Percentiles rank a stretch among this genome's conserved stretches.
Conservation (phyloP, 1,140 invertebrate genomes). For the Dendroctonus ponderosae region DNA sequence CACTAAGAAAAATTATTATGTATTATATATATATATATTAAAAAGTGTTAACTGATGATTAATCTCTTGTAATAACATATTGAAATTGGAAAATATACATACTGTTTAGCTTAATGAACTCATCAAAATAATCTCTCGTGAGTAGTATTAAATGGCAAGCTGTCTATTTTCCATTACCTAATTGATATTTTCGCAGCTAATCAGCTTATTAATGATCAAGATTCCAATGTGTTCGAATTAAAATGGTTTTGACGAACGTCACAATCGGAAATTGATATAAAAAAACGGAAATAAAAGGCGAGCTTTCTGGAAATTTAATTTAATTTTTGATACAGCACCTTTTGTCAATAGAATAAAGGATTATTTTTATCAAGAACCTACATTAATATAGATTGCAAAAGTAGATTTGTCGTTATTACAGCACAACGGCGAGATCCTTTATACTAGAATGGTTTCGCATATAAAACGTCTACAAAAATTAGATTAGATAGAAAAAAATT, state of each 20-base stretch:
- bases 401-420: conserved; percentile 19
- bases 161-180: conserved; percentile 13
- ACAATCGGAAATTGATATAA: conserved; percentile 24
- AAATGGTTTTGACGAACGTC: conserved; percentile 16
- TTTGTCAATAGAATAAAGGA: conserved; percentile 29
- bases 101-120: too few relatives aligned
- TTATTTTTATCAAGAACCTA: conserved; percentile 12
- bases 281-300: conserved; percentile 19
- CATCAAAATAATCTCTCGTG: too few relatives aligned
- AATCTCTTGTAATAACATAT: too few relatives aligned
- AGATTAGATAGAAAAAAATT: too few relatives aligned
- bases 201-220: conserved; percentile 18
- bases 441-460: conserved; percentile 6
- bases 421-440: conserved; percentile 4
- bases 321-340: conserved; percentile 20
- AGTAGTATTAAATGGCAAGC: too few relatives aligned
- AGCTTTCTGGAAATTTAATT: conserved; percentile 28
- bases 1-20: too few relatives aligned
- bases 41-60: too few relatives aligned
- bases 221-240: conserved; percentile 14
- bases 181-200: conserved; percentile 5
- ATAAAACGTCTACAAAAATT: not conserved
- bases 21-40: too few relatives aligned
- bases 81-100: too few relatives aligned
- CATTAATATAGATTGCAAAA: conserved; percentile 14